phyloP scores from a whole-genome alignment of 2,888 invertebrate genomes.

The Agrotis segetum region DNA sequence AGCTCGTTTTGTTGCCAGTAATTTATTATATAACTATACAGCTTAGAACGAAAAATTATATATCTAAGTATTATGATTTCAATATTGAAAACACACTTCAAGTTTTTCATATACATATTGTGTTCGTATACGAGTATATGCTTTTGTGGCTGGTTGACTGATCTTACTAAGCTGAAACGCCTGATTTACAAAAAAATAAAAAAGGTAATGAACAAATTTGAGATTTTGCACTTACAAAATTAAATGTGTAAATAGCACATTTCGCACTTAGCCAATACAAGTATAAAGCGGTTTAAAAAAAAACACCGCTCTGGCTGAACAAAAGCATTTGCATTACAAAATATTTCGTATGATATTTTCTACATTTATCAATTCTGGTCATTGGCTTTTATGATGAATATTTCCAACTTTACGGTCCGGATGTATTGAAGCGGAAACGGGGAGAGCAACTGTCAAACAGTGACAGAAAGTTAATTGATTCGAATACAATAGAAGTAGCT shows the following conservation, averaged over 20 bases:
- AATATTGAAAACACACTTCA: slow-evolving; percentile 17
- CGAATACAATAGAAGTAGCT: slow-evolving; percentile 66
- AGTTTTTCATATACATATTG: not conserved
- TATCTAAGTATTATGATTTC: slow-evolving; percentile 1
- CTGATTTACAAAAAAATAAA: not conserved
- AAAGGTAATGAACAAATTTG: not conserved
- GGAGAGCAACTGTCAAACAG: slow-evolving; percentile 71
- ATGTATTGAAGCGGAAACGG: slow-evolving; percentile 68
- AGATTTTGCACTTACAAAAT: not conserved
- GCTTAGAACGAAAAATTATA: slow-evolving; percentile 2
- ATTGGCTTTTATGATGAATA: slow-evolving; percentile 60
- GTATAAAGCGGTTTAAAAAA: too few species aligned
- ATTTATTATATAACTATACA: slow-evolving; percentile 23
- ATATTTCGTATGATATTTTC: not conserved
- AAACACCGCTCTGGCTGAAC: not conserved
- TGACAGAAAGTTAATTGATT: slow-evolving; percentile 76
- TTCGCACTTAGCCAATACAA: too few species aligned
- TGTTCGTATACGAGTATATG: too few species aligned
- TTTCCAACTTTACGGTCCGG: slow-evolving; percentile 67
- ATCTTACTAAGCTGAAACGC: not conserved
- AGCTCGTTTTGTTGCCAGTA: slow-evolving; percentile 20
- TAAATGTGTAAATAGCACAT: too few species aligned
- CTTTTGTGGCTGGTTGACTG: not conserved
- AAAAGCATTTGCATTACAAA: not conserved
- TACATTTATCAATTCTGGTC: not conserved